A percentile compares a stretch with the other conserved stretches of the same genome.
phyloP scores from a whole-genome alignment of 2,113 vertebrate species.

The Gyps fulvus region DNA sequence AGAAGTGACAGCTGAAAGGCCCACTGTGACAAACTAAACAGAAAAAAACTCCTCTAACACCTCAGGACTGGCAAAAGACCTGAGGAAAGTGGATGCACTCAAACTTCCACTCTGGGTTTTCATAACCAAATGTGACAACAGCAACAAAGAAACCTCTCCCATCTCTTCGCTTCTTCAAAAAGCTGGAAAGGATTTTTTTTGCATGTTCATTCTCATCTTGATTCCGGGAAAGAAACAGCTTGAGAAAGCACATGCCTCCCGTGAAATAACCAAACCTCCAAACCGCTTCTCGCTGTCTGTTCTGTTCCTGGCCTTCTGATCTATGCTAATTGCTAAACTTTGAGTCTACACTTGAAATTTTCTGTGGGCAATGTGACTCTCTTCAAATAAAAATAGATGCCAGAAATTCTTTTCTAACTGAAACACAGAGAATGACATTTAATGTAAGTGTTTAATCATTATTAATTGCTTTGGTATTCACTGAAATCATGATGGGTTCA shows the following conservation, averaged over 20 bases:
- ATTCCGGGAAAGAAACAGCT: slow-evolving; percentile 36
- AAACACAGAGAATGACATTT: slow-evolving; percentile 68
- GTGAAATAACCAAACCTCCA: slow-evolving; percentile 26
- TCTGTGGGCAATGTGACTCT: slow-evolving; percentile 59
- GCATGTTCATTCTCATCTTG: slow-evolving; percentile 7
- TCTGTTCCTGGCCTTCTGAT: slow-evolving; percentile 59
- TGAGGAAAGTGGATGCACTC: neutral
- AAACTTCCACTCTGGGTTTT: neutral
- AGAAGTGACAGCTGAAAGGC: neutral
- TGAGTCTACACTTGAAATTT: slow-evolving; percentile 47
- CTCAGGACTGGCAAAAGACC: neutral
- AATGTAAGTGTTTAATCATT: slow-evolving; percentile 67
- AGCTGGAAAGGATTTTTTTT: neutral
- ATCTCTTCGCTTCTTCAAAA: neutral
- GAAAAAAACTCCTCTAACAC: neutral
- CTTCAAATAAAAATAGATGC: slow-evolving; percentile 58
- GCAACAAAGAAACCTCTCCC: neutral
- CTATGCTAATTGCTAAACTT: slow-evolving; percentile 64
- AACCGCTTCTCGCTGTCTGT: slow-evolving; percentile 1
- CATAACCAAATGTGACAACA: neutral
- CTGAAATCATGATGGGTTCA: slow-evolving; percentile 46
- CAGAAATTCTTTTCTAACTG: slow-evolving; percentile 51
- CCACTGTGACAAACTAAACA: neutral
- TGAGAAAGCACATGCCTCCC: slow-evolving; percentile 20
- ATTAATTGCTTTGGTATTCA: slow-evolving; percentile 71